Percentiles rank a stretch among this genome's conserved stretches.
Evolutionary conservation across 1,140 invertebrate genomes (phyloP).

Genomic region (Atopsyche davidsoni): DNA sequence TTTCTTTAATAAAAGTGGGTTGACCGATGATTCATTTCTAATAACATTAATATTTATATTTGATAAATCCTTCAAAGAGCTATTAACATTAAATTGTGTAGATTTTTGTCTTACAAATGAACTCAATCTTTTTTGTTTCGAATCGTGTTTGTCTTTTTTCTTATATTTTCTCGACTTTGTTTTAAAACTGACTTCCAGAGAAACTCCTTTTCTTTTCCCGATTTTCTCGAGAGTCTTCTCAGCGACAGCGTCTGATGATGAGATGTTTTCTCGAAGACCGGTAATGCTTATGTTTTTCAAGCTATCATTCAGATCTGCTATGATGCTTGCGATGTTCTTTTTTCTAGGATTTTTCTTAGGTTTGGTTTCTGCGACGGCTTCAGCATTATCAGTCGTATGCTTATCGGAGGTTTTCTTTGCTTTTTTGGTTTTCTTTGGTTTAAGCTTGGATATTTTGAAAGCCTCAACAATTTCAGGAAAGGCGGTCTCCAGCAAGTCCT

Average conservation of each 20-base stretch:
- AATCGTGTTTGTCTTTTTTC: slow-evolving; percentile 1
- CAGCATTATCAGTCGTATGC: background rate
- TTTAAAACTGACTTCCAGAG: slow-evolving; percentile 21
- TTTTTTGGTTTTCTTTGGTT: slow-evolving; percentile 17
- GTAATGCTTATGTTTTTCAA: slow-evolving; percentile 33
- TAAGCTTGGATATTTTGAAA: slow-evolving; percentile 17
- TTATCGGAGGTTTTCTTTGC: slow-evolving; percentile 16
- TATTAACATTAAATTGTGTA: no score
- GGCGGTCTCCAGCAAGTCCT: slow-evolving; percentile 55
- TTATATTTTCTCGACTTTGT: slow-evolving; percentile 19
- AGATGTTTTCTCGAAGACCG: slow-evolving; percentile 24
- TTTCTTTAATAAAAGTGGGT: slow-evolving; percentile 6
- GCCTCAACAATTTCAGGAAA: slow-evolving; percentile 57
- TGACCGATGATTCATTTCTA: background rate
- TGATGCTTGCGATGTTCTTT: slow-evolving; percentile 23
- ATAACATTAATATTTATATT: slow-evolving; percentile 6
- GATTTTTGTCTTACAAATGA: slow-evolving; percentile 14
- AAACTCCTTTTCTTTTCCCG: slow-evolving; percentile 17
- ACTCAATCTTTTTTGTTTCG: slow-evolving; percentile 17
- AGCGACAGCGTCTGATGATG: slow-evolving; percentile 31
- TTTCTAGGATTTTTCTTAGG: slow-evolving; percentile 14
- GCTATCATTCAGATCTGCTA: slow-evolving; percentile 9
- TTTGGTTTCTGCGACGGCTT: slow-evolving; percentile 7
- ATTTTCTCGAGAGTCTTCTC: slow-evolving; percentile 13
- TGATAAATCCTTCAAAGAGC: no score